Percentiles rank a stretch among this genome's conserved stretches.
phyloP scores from a whole-genome alignment of 2,113 vertebrate species.

The Sterrhoptilus dennistouni region DNA sequence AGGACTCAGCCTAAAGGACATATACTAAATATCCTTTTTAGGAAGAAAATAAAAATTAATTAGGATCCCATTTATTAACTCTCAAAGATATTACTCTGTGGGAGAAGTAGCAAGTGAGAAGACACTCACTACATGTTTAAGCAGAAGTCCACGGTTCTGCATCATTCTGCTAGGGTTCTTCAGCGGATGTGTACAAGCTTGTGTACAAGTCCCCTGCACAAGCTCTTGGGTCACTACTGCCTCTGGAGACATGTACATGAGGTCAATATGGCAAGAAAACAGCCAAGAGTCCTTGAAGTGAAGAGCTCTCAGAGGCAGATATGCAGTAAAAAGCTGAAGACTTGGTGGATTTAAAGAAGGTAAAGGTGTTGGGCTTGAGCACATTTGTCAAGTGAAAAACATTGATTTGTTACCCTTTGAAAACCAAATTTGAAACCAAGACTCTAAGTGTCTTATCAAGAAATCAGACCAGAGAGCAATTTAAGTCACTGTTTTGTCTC shows the following conservation, averaged over 20 bases:
- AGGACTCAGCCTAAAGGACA: not conserved
- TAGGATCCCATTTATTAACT: not conserved
- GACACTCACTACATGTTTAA: not conserved
- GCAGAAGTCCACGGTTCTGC: not conserved
- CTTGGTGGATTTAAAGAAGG: not conserved
- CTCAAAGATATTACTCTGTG: not conserved
- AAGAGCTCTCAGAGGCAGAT: not conserved
- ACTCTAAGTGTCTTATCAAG: not conserved
- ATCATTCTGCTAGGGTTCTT: not conserved
- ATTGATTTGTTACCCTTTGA: not conserved
- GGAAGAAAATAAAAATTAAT: not conserved
- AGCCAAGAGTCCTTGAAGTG: not conserved
- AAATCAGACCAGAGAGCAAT: not conserved
- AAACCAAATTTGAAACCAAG: not conserved
- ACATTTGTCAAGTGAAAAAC: not conserved
- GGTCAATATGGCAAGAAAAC: not conserved
- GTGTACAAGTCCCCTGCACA: not conserved
- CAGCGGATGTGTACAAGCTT: not conserved
- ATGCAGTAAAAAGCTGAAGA: not conserved
- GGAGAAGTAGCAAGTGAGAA: not conserved
- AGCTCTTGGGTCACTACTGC: not conserved
- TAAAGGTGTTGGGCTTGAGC: not conserved
- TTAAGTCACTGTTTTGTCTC: not conserved
- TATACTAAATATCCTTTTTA: not conserved
- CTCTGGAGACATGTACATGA: not conserved